Percentiles rank a stretch among this genome's conserved stretches.
phyloP scores from a whole-genome alignment of 2,888 invertebrate species.

The Acanthosepion pharaonis region DNA sequence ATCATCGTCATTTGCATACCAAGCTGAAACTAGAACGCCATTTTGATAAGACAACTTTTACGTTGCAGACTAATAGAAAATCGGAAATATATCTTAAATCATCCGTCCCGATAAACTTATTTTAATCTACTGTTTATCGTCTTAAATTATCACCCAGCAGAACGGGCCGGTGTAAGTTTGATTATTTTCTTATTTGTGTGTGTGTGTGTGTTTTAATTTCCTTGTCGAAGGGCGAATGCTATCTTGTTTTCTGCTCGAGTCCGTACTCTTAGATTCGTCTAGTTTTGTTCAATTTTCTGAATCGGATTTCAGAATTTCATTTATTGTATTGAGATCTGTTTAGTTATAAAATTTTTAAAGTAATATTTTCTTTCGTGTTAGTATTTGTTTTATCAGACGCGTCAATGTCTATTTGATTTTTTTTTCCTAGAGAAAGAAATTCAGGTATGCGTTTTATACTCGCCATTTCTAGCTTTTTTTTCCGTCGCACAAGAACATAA shows the following conservation, averaged over 20 bases:
- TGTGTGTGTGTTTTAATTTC: slow-evolving; percentile 47
- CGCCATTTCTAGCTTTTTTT: slow-evolving; percentile 10
- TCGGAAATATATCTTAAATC: slow-evolving; percentile 63
- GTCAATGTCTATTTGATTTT: not conserved
- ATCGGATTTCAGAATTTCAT: not conserved
- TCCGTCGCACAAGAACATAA: not conserved
- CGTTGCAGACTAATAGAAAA: slow-evolving; percentile 57
- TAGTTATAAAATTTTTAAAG: not conserved
- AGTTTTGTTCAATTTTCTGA: slow-evolving; percentile 38
- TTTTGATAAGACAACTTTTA: slow-evolving; percentile 62
- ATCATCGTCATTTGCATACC: slow-evolving; percentile 71
- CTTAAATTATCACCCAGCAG: slow-evolving; percentile 66
- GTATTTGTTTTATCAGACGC: not conserved
- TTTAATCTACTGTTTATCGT: slow-evolving; percentile 61
- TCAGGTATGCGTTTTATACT: not conserved
- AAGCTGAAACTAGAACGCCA: slow-evolving; percentile 64
- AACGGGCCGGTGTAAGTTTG: slow-evolving; percentile 72
- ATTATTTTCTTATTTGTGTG: slow-evolving; percentile 43
- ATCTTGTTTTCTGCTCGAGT: slow-evolving; percentile 46
- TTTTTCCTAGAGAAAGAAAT: not conserved
- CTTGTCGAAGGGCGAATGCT: slow-evolving; percentile 50
- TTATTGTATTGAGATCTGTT: not conserved
- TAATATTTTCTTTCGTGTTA: not conserved
- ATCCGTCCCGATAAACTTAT: slow-evolving; percentile 58
- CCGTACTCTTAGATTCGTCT: slow-evolving; percentile 49